Evolutionary conservation across 2,113 vertebrate species (phyloP), one percentile per base, ranked within the genome.

Genomic region (Centropristis striata): DNA sequence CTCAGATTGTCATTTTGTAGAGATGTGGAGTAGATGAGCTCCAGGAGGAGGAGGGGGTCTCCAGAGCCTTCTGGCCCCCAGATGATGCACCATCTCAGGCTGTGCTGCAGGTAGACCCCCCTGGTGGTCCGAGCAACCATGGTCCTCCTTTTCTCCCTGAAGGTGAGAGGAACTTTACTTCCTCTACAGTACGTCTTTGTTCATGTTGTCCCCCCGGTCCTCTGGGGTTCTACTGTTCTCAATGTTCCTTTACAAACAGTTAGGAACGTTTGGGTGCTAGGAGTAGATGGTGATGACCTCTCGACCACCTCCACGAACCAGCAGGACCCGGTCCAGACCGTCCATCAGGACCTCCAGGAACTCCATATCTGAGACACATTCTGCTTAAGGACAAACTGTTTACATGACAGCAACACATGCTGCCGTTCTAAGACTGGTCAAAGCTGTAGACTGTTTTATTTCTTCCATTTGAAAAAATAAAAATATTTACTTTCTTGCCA

Each of bases 201-300:
- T 39, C 59, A 47, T 21, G 55, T 75, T 14, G 23, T 54, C 41
- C 8, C 2, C n/a, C n/a, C 9, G 8, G 6, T 4, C 72, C 9
- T 42, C 57, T 42, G 44, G 23, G 8, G 47, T 47, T 23, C 9
- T 55, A 4, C 20, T 42, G 44, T 70, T 28, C 53, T 66, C 14
- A 58, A 47, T 12, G 41, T 32, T 37, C 51, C 12, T 21, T 59
- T 50, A 37, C 14, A 37, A 63, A 2, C 11, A 23, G 9, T 14
- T 0, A 5, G 20, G n/a, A 47, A 57, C 36, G 1, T n/a, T 18
- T 23, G 18, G n/a, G 66, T 21, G 47, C 90, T 95, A 99, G 20
- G 98, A 99, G 86, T 99, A 98, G 93, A 99, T 99, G 61, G 98
- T 99, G 86, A 99, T 96, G 86, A 99, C 98, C 93, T 99, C 98